These are phyloP conservation scores for Macrostomum cliftonense DNA, from an alignment of 2,888 invertebrate genomes.

Conservation along the genomic window DNA sequence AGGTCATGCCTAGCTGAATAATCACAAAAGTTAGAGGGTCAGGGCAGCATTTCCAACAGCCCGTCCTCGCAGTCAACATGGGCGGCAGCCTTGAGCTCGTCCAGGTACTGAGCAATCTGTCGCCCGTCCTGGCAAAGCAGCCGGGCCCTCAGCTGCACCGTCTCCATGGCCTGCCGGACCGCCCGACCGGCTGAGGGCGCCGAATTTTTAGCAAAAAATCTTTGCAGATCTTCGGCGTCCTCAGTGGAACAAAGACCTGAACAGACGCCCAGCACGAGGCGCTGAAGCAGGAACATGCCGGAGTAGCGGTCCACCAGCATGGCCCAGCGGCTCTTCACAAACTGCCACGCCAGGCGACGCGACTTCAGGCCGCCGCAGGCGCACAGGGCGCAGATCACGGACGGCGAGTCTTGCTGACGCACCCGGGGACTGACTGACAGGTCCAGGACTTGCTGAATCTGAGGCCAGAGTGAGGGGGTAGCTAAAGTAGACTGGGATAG, in stretches of 20 bases:
- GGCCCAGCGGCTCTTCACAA: constrained; percentile 65
- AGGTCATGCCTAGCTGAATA: too few relatives aligned
- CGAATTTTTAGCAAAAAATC: constrained; percentile 49
- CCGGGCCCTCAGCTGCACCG: constrained; percentile 64
- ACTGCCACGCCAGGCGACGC: constrained; percentile 69
- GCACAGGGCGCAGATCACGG: constrained; percentile 54
- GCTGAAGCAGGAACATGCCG: constrained; percentile 57
- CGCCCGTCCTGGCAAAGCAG: constrained; percentile 65
- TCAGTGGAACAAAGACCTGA: constrained; percentile 71
- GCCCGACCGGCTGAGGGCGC: constrained; percentile 64
- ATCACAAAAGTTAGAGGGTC: too few relatives aligned
- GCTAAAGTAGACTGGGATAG: too few relatives aligned
- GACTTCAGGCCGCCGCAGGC: constrained; percentile 62
- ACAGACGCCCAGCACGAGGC: constrained; percentile 56
- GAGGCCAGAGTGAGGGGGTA: too few relatives aligned
- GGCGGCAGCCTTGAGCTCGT: too few relatives aligned
- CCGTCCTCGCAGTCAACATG: too few relatives aligned
- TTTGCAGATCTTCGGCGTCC: constrained; percentile 49
- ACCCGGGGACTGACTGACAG: constrained; percentile 52
- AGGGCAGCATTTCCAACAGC: too few relatives aligned
- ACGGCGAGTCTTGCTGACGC: constrained; percentile 70
- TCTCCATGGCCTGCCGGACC: constrained; percentile 73
- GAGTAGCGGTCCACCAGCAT: constrained; percentile 57
- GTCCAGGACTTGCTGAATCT: constrained; percentile 45
- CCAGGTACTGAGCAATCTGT: constrained; percentile 40